These are phyloP conservation scores for Xiphophorus couchianus DNA, from an alignment of 2,113 vertebrate genomes.

Conservation along the genomic window DNA sequence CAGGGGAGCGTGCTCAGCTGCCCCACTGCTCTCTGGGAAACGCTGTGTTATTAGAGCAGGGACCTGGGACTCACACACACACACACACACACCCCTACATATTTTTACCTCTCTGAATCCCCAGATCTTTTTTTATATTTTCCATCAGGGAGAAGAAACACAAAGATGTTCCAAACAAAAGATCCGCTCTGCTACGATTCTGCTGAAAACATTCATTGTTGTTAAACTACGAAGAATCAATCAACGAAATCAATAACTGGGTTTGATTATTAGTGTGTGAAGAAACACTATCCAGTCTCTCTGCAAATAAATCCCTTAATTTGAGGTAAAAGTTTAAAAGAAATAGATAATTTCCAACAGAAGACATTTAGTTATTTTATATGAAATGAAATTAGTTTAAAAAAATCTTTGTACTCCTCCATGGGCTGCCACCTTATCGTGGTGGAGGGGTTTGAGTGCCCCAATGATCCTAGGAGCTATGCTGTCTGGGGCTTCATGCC, in stretches of 20 bases:
- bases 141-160: slow-evolving; percentile 49
- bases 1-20: slow-evolving; percentile 73
- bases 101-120: slow-evolving; percentile 57
- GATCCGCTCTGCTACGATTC: not conserved
- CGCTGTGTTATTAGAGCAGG: slow-evolving; percentile 82
- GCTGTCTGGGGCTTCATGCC: no score
- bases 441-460: no score
- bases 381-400: not conserved
- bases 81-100: slow-evolving; percentile 24
- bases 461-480: no score
- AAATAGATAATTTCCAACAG: no score
- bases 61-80: slow-evolving; percentile 65
- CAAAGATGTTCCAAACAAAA: slow-evolving; percentile 40
- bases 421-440: no score
- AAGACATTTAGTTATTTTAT: no score
- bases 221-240: not conserved
- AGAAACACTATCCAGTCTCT: no score
- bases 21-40: slow-evolving; percentile 77
- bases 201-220: not conserved
- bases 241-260: not conserved
- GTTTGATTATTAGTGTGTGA: no score
- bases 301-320: no score
- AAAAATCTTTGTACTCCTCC: not conserved
- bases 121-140: slow-evolving; percentile 38
- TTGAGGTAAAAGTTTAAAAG: no score